phyloP scores from a whole-genome alignment of 64 coral and sea anemone genomes.

The Dendrophyllia cribrosa region DNA sequence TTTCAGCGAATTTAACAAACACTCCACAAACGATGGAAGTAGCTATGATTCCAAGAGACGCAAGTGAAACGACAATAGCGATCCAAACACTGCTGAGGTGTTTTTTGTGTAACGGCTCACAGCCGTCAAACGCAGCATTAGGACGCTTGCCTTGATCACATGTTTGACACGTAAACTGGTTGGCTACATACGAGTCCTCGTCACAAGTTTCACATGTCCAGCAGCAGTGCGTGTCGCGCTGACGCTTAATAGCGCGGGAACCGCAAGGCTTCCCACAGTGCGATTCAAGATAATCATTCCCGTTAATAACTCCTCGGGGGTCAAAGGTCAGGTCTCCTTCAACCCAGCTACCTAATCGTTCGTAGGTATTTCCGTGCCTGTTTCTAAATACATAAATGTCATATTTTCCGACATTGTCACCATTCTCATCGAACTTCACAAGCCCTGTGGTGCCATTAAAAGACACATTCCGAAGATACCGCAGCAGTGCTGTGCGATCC shows the following conservation, averaged over 20 bases:
- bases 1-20: constrained; percentile 78
- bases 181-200: constrained; percentile 48
- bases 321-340: constrained; percentile 38
- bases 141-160: constrained; percentile 60
- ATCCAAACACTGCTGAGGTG: constrained; percentile 53
- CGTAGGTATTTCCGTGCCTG: not conserved
- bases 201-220: constrained; percentile 80
- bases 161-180: constrained; percentile 68
- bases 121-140: constrained; percentile 62
- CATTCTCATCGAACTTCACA: constrained; percentile 72
- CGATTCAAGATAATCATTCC: constrained; percentile 31
- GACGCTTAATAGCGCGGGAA: constrained; percentile 31
- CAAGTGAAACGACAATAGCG: constrained; percentile 32
- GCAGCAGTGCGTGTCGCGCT: constrained; percentile 72
- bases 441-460: constrained; percentile 81
- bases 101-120: constrained; percentile 51
- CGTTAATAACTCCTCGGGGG: not conserved
- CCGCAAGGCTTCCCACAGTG: constrained; percentile 70
- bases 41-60: constrained; percentile 66
- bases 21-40: constrained; percentile 62
- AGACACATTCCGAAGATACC: constrained; percentile 73
- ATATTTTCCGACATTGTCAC: constrained; percentile 70
- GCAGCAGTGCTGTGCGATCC: constrained; percentile 42
- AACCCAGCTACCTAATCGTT: constrained; percentile 68
- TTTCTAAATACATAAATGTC: constrained; percentile 61